A percentile compares a stretch with the other conserved stretches of the same genome.
Conservation (phyloP, 1,140 invertebrate genomes). For the Galleria mellonella region DNA sequence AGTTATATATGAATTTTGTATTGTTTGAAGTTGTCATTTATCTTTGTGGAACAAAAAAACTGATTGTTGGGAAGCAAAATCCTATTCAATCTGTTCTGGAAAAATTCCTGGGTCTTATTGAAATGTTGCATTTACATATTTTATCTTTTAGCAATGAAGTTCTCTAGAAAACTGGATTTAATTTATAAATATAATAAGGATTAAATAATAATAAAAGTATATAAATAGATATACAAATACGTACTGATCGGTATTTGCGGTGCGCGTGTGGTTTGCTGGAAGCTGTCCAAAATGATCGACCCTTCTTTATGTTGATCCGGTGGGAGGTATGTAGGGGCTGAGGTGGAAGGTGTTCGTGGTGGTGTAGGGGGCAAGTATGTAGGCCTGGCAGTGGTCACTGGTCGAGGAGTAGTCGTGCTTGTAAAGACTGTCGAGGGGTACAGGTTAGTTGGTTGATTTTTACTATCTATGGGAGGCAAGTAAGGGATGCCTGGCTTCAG, state of each 20-base stretch:
- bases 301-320: slow-evolving; percentile 24
- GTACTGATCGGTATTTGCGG: slow-evolving; percentile 26
- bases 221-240: too few relatives aligned
- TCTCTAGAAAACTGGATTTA: too few relatives aligned
- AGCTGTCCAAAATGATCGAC: background rate
- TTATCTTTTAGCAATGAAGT: too few relatives aligned
- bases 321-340: slow-evolving; percentile 63
- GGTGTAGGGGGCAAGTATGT: slow-evolving; percentile 40
- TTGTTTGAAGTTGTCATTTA: too few relatives aligned
- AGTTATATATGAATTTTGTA: too few relatives aligned
- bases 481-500: slow-evolving; percentile 66
- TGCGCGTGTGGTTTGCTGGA: slow-evolving; percentile 7
- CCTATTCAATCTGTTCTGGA: too few relatives aligned
- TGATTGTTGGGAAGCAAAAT: too few relatives aligned
- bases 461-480: slow-evolving; percentile 52
- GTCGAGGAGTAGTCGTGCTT: slow-evolving; percentile 23
- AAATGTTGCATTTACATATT: too few relatives aligned
- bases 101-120: too few relatives aligned
- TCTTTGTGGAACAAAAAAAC: too few relatives aligned
- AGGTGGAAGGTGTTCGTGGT: slow-evolving; percentile 38
- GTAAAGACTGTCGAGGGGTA: slow-evolving; percentile 13
- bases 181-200: too few relatives aligned
- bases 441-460: slow-evolving; percentile 32
- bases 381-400: slow-evolving; percentile 23
- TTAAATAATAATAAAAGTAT: too few relatives aligned